phyloP scores from a whole-genome alignment of 2,888 invertebrate species.

The Rhogogaster chlorosoma region DNA sequence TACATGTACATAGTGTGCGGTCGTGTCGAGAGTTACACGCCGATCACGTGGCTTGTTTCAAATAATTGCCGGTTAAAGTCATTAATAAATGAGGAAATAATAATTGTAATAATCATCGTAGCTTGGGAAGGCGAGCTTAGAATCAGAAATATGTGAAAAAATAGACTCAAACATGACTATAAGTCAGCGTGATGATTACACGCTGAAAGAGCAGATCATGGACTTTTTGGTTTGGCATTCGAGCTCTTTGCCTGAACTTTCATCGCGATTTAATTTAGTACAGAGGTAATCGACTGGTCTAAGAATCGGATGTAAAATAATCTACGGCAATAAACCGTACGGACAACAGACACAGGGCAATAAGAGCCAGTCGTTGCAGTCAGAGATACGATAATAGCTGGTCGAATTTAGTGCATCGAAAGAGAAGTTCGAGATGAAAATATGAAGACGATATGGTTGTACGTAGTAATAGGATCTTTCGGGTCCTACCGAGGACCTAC shows the following conservation, averaged over 20 bases:
- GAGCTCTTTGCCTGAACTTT: background rate
- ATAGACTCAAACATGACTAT: background rate
- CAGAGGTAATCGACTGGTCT: background rate
- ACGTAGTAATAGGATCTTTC: conserved; percentile 27
- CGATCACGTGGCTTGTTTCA: conserved; percentile 7
- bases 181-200: no score
- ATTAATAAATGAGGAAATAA: conserved; percentile 30
- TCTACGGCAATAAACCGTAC: background rate
- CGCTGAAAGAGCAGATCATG: no score
- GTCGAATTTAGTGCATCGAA: background rate
- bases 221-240: no score
- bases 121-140: background rate
- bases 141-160: background rate
- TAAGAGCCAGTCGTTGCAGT: background rate
- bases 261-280: background rate
- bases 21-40: conserved; percentile 10
- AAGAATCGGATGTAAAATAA: background rate
- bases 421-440: background rate
- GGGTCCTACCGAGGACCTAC: conserved; percentile 45
- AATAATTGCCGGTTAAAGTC: conserved; percentile 30
- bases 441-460: background rate
- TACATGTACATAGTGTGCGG: background rate
- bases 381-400: background rate
- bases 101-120: background rate
- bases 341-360: background rate